Evolutionary conservation across 2,888 invertebrate genomes (phyloP).

Genomic region (Lutraria lutraria): DNA sequence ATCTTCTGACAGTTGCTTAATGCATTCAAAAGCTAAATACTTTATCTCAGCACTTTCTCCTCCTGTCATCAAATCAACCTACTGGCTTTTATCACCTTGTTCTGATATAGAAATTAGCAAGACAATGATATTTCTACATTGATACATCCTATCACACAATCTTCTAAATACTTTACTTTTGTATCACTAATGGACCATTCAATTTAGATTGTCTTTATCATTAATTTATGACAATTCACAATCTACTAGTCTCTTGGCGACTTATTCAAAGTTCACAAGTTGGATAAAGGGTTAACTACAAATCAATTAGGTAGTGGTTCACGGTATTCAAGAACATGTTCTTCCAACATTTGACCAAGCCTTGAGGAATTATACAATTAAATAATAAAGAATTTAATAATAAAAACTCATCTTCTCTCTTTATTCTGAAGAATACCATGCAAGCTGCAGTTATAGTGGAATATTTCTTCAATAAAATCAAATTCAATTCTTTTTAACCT

Average conservation of each 20-base stretch:
- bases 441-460: no score
- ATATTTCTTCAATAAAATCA: no score
- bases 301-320: constrained; percentile 6
- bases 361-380: neutral
- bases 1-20: no score
- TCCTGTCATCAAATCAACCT: neutral
- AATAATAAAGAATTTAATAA: no score
- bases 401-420: no score
- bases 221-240: constrained; percentile 20
- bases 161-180: constrained; percentile 8
- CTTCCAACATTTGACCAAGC: neutral
- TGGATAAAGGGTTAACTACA: neutral
- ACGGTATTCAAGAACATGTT: constrained; percentile 19
- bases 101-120: neutral
- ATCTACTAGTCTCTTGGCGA: constrained; percentile 1
- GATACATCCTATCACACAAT: neutral
- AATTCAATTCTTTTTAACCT: no score
- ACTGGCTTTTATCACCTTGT: neutral
- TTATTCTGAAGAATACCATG: no score
- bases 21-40: no score
- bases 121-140: neutral
- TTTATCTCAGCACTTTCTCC: neutral
- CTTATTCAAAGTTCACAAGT: neutral
- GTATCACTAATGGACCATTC: constrained; percentile 31
- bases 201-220: constrained; percentile 24